Evolutionary conservation across 2,113 vertebrate genomes (phyloP).

Genomic region (Hylia prasina): DNA sequence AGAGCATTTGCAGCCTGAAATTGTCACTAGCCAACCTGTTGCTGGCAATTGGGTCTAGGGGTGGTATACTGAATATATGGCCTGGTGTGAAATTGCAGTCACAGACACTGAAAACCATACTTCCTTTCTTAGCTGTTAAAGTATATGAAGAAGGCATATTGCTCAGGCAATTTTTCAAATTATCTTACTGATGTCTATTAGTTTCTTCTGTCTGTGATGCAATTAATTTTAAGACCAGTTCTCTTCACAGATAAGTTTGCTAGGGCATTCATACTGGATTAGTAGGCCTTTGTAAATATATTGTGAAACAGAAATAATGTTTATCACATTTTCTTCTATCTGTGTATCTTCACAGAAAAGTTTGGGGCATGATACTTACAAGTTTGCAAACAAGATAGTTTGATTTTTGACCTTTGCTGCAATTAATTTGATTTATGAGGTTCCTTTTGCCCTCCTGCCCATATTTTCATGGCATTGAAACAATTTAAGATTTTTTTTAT

Average conservation of each 20-base stretch:
- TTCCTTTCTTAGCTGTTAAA: constrained; percentile 77
- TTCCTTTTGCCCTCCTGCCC: neutral
- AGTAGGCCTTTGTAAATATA: neutral
- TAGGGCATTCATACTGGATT: neutral
- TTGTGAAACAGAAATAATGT: neutral
- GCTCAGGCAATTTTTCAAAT: neutral
- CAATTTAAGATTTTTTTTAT: neutral
- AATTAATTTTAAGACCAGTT: neutral
- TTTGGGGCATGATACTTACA: rapidly evolving
- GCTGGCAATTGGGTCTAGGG: constrained; percentile 74
- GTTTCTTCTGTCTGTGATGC: neutral
- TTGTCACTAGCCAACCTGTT: constrained; percentile 69
- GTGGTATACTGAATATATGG: constrained; percentile 75
- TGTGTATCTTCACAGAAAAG: neutral
- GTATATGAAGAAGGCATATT: neutral
- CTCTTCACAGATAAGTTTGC: neutral
- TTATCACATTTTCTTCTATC: neutral
- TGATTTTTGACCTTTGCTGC: neutral
- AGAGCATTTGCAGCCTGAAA: constrained; percentile 75
- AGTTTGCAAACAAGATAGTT: neutral
- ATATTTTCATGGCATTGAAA: neutral
- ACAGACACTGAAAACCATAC: constrained; percentile 52
- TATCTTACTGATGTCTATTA: neutral
- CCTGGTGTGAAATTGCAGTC: constrained; percentile 7
- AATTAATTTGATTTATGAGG: neutral